phyloP scores from a whole-genome alignment of 2,888 invertebrate genomes.

The Norana najaformis region DNA sequence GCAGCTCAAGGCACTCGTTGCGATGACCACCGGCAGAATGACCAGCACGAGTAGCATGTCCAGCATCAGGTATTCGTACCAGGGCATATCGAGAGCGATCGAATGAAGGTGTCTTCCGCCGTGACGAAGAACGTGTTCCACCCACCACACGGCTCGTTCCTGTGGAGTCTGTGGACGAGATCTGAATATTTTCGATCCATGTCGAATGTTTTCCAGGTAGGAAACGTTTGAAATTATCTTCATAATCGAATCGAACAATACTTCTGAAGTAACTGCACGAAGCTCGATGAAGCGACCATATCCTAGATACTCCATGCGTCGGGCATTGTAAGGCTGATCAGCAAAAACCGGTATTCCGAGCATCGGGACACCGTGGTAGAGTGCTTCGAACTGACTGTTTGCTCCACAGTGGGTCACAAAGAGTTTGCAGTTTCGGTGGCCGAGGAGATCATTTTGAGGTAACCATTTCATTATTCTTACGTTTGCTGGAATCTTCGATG shows the following conservation, averaged over 20 bases:
- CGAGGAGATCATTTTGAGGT: constrained; percentile 36
- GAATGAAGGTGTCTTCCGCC: constrained; percentile 49
- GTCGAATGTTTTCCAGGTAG: constrained; percentile 40
- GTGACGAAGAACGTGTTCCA: constrained; percentile 50
- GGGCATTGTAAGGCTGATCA: constrained; percentile 47
- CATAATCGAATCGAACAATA: constrained; percentile 39
- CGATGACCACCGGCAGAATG: not conserved
- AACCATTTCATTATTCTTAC: constrained; percentile 35
- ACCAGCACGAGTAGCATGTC: constrained; percentile 43
- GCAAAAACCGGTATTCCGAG: constrained; percentile 45
- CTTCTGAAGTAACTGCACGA: constrained; percentile 31
- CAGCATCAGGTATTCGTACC: constrained; percentile 47
- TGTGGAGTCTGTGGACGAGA: constrained; percentile 40
- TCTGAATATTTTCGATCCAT: constrained; percentile 43
- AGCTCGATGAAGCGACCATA: not conserved
- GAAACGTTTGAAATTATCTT: constrained; percentile 40
- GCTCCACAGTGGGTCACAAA: constrained; percentile 51
- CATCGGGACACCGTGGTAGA: constrained; percentile 51
- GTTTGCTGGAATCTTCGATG: constrained; percentile 26
- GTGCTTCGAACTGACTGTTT: constrained; percentile 48
- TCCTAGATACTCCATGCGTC: constrained; percentile 40
- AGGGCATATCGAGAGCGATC: constrained; percentile 44
- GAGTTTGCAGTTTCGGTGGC: constrained; percentile 45
- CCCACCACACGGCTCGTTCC: constrained; percentile 48
- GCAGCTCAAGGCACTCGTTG: not conserved